A percentile compares a stretch with the other conserved stretches of the same genome.
These are phyloP conservation scores for Acleris sparsana DNA, from an alignment of 2,888 invertebrate genomes.

Conservation along the genomic window DNA sequence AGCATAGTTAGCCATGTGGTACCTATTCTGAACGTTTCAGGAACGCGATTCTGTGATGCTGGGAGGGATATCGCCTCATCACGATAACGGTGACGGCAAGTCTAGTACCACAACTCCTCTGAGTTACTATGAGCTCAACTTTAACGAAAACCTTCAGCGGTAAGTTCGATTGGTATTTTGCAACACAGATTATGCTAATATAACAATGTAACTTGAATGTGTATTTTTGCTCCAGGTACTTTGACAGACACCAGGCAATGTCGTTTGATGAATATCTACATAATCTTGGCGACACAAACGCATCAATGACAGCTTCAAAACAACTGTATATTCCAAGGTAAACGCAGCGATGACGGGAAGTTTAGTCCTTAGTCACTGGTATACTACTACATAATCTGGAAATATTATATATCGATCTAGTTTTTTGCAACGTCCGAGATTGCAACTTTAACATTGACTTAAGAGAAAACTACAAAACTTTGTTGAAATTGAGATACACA, in stretches of 20 bases:
- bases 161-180: conserved; percentile 47
- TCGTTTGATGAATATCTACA: conserved; percentile 44
- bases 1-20: too few relatives aligned
- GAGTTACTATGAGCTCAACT: conserved; percentile 93
- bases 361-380: too few relatives aligned
- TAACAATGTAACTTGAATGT: background rate
- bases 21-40: conserved; percentile 59
- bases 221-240: conserved; percentile 41
- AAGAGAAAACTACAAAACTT: too few relatives aligned
- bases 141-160: conserved; percentile 91
- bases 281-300: conserved; percentile 37
- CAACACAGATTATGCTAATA: background rate
- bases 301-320: background rate
- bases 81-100: conserved; percentile 90
- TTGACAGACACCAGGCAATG: conserved; percentile 49
- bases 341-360: too few relatives aligned
- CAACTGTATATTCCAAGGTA: too few relatives aligned
- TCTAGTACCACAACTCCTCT: conserved; percentile 91
- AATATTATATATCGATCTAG: too few relatives aligned
- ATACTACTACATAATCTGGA: too few relatives aligned
- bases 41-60: conserved; percentile 92
- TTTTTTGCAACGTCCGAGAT: too few relatives aligned
- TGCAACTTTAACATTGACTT: too few relatives aligned
- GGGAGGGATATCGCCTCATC: conserved; percentile 93
- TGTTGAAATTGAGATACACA: too few relatives aligned